These are phyloP conservation scores for Suillia variegata DNA, from an alignment of 2,888 invertebrate species.

Conservation along the genomic window DNA sequence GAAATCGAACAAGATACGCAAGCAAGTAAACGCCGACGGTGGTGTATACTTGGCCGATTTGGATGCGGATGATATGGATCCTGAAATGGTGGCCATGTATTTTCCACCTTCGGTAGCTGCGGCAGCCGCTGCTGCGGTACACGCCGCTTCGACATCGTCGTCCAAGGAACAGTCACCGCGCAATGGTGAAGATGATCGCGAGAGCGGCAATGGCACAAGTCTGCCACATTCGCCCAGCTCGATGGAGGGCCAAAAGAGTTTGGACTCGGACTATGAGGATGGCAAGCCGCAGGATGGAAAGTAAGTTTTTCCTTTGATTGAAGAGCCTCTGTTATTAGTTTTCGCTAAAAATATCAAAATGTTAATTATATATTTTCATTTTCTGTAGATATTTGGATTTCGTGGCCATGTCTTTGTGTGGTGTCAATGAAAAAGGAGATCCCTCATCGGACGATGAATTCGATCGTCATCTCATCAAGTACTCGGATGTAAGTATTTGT, in stretches of 20 bases:
- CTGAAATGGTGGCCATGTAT: slow-evolving; percentile 88
- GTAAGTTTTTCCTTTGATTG: slow-evolving; percentile 51
- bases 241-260: slow-evolving; percentile 77
- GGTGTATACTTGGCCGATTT: slow-evolving; percentile 90
- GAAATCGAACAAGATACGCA: slow-evolving; percentile 69
- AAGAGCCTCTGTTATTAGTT: no score
- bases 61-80: slow-evolving; percentile 86
- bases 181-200: slow-evolving; percentile 83
- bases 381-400: slow-evolving; percentile 65
- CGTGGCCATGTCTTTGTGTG: slow-evolving; percentile 79
- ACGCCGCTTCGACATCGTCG: no score
- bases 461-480: slow-evolving; percentile 65
- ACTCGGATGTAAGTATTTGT: slow-evolving; percentile 61
- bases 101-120: slow-evolving; percentile 72
- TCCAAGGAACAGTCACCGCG: slow-evolving; percentile 33
- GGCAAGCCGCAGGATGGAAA: slow-evolving; percentile 64
- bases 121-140: slow-evolving; percentile 23
- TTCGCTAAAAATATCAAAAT: neutral
- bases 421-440: slow-evolving; percentile 67
- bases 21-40: slow-evolving; percentile 66
- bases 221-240: slow-evolving; percentile 92
- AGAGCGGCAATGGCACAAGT: slow-evolving; percentile 95
- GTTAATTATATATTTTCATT: neutral
- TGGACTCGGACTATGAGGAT: slow-evolving; percentile 86
- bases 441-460: slow-evolving; percentile 69